Evolutionary conservation across 1,140 invertebrate species (phyloP).

Genomic region (Araneus ventricosus): DNA sequence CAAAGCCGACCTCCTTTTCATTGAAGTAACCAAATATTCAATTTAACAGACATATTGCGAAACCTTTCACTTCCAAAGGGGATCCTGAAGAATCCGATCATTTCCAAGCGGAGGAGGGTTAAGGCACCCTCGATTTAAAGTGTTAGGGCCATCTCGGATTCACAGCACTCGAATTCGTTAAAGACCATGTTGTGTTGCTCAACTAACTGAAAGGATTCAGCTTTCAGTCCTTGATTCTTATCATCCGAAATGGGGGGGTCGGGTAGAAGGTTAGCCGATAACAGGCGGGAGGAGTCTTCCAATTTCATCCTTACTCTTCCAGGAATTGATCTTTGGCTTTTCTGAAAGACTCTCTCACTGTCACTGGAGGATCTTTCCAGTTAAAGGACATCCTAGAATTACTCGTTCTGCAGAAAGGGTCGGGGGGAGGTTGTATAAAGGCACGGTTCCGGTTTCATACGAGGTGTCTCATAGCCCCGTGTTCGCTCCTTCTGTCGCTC

Average conservation of each 20-base stretch:
- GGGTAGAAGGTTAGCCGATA: background rate
- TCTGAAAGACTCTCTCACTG: slow-evolving; percentile 45
- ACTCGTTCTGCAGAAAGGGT: slow-evolving; percentile 1
- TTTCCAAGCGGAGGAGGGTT: background rate
- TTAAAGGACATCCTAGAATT: slow-evolving; percentile 68
- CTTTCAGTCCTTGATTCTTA: slow-evolving; percentile 54
- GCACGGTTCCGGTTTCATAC: slow-evolving; percentile 54
- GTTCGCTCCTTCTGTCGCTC: slow-evolving; percentile 42
- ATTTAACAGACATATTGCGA: no score
- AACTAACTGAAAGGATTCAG: slow-evolving; percentile 41
- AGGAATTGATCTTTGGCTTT: slow-evolving; percentile 65
- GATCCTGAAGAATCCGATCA: background rate
- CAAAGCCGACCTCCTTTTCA: background rate
- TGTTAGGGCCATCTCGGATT: slow-evolving; percentile 1
- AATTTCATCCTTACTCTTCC: slow-evolving; percentile 59
- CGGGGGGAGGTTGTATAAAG: slow-evolving; percentile 13
- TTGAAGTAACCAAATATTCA: background rate
- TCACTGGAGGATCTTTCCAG: slow-evolving; percentile 62
- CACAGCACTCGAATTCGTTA: slow-evolving; percentile 20
- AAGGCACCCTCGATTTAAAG: slow-evolving; percentile 6
- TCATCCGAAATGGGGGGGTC: background rate
- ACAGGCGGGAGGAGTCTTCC: slow-evolving; percentile 3
- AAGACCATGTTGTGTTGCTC: slow-evolving; percentile 33
- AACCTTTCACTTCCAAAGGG: no score
- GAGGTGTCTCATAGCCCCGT: slow-evolving; percentile 61